Evolutionary conservation across 2,113 vertebrate species (phyloP).

Genomic region (Colaptes auratus): DNA sequence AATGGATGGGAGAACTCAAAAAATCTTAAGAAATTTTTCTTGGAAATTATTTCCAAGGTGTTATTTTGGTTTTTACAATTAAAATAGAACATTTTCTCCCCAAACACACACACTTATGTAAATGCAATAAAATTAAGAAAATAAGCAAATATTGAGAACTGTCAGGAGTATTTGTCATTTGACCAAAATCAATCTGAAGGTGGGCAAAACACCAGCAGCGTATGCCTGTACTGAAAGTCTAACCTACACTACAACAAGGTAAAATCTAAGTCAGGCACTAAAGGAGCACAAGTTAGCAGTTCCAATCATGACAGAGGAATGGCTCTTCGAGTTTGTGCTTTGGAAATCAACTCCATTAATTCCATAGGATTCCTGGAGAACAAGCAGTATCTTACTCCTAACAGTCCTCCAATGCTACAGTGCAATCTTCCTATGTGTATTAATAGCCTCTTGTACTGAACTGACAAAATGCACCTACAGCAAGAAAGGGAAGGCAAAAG

Average conservation of each 20-base stretch:
- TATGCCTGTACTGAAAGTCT: neutral
- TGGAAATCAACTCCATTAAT: neutral
- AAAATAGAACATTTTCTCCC: neutral
- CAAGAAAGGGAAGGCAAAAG: neutral
- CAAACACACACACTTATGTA: rapidly evolving
- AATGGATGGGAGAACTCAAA: neutral
- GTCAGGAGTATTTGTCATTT: neutral
- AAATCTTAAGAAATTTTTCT: neutral
- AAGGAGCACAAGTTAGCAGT: neutral
- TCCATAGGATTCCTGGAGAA: neutral
- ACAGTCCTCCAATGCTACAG: neutral
- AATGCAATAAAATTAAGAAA: neutral
- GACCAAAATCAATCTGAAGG: neutral
- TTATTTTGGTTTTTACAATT: neutral
- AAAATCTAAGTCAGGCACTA: neutral
- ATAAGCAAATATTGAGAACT: neutral
- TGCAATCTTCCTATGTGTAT: neutral
- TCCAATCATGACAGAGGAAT: neutral
- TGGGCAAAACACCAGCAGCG: neutral
- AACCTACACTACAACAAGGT: neutral
- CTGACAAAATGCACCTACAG: neutral
- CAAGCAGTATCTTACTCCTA: neutral
- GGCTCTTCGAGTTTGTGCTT: neutral
- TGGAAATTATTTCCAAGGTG: neutral
- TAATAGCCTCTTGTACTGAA: neutral